These are phyloP conservation scores for Protula sp. DNA, from an alignment of 2,888 invertebrate genomes.

Conservation along the genomic window DNA sequence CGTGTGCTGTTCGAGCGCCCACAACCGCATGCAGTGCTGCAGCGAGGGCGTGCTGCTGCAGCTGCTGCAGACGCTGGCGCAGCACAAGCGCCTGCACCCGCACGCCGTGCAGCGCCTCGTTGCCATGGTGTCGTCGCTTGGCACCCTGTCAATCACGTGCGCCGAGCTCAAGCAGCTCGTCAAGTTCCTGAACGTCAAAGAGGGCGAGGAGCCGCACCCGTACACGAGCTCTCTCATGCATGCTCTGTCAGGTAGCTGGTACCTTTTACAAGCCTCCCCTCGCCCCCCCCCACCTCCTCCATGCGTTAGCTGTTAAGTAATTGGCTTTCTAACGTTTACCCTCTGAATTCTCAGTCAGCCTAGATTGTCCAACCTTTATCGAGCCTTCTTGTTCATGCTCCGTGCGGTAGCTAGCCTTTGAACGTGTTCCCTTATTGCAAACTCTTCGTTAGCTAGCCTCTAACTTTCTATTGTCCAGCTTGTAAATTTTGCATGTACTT, in stretches of 20 bases:
- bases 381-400: too few relatives aligned
- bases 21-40: conserved; percentile 59
- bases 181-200: conserved; percentile 51
- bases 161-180: conserved; percentile 61
- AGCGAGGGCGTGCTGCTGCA: conserved; percentile 57
- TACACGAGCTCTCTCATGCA: conserved; percentile 45
- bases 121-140: conserved; percentile 59
- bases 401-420: too few relatives aligned
- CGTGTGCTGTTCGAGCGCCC: conserved; percentile 48
- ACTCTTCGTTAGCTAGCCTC: too few relatives aligned
- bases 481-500: too few relatives aligned
- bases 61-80: conserved; percentile 55
- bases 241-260: conserved; percentile 41
- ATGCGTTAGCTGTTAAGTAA: too few relatives aligned
- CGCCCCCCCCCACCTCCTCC: too few relatives aligned
- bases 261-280: too few relatives aligned
- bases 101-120: conserved; percentile 57
- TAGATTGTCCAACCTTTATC: too few relatives aligned
- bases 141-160: conserved; percentile 60
- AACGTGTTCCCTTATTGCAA: too few relatives aligned
- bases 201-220: conserved; percentile 19
- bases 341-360: too few relatives aligned
- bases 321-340: too few relatives aligned
- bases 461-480: too few relatives aligned
- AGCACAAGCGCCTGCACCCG: conserved; percentile 53